Conservation (phyloP, 2,113 vertebrate genomes). For the Arvicanthis niloticus region DNA sequence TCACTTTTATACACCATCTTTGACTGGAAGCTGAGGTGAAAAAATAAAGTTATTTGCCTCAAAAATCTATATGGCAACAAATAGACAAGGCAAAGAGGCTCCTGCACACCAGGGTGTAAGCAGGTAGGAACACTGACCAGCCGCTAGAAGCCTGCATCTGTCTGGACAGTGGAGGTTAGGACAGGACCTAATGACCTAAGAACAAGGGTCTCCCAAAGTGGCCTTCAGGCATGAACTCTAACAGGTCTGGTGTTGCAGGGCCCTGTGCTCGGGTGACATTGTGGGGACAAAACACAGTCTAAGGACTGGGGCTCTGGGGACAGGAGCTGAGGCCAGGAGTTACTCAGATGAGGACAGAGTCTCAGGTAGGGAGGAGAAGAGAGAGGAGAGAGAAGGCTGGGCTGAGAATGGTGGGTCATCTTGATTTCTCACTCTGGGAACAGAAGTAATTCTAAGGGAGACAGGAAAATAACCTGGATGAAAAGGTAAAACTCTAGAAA, state of each 20-base stretch:
- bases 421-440: neutral
- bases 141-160: too few species aligned
- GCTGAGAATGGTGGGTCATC: neutral
- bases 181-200: too few species aligned
- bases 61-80: neutral
- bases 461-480: too few species aligned
- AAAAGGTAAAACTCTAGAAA: neutral
- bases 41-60: neutral
- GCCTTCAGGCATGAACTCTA: fast-evolving
- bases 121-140: neutral
- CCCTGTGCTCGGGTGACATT: neutral
- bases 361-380: fast-evolving
- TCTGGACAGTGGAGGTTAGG: neutral
- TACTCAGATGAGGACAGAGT: neutral
- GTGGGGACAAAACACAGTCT: neutral
- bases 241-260: neutral
- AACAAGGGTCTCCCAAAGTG: neutral
- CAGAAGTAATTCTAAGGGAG: fast-evolving
- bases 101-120: neutral
- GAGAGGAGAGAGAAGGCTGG: fast-evolving
- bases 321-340: too few species aligned
- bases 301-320: neutral
- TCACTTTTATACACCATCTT: neutral
- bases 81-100: neutral
- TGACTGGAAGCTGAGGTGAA: neutral